Evolutionary conservation across 1,140 invertebrate genomes (phyloP), one percentile per base, ranked within the genome.

Genomic region (Lysiphlebus fabarum): DNA sequence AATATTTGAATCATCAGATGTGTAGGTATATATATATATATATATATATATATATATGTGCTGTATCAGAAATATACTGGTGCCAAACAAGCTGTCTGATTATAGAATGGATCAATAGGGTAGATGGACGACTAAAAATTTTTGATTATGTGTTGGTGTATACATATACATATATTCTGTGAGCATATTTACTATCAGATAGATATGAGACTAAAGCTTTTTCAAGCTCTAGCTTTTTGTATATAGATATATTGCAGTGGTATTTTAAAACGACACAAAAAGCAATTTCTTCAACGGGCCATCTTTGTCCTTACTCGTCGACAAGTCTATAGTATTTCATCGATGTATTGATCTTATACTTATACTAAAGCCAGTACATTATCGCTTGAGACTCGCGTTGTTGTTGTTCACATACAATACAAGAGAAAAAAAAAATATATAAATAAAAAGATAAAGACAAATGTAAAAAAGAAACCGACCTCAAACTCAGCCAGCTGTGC

Each of bases 401-500:
- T 33, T 44, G 47, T 26, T 26, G 17, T 26, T 26, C 17, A 26
- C 45, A 49, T 49, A 49, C 26, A 49, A 49, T 8, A 10, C 11
- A 33, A 49, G 48, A 47, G 48, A 34, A 49, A 17, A 17, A 49
- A 34, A 49, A 11, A 7, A 7, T 41, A 26, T n/a, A n/a, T n/a
- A n/a, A n/a, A n/a, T n/a, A 41, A 54, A 17, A 41, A 54, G 43
- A 33, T 33, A 33, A 33, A 26, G 26, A 42, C 38, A 4, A n/a
- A 17, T 14, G 43, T 26, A 50, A 26, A 47, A 55, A 57, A 59
- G 61, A 58, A 56, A 59, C 61, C 64, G 64, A 62, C 67, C 69
- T 67, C 61, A 68, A 70, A 68, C 64, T 63, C 62, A 36, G 56
- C 61, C 65, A 63, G 65, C 66, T 65, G 56, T 59, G 59, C 56